A percentile compares a stretch with the other conserved stretches of the same genome.
Conservation (phyloP, 2,888 invertebrate species). For the Eustalomyia histrio region DNA sequence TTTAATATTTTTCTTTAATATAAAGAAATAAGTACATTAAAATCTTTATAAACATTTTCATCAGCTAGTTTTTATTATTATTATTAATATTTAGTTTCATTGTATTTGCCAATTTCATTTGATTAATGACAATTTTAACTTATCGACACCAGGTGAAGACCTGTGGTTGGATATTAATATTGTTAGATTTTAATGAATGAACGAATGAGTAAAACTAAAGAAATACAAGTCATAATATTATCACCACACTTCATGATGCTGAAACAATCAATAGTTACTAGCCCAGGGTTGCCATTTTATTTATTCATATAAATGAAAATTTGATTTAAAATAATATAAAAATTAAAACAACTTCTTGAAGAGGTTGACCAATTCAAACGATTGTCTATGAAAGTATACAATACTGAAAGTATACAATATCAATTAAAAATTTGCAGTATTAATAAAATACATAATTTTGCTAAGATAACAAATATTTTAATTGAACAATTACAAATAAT, state of each 20-base stretch:
- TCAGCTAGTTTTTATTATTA: neutral
- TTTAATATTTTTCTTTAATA: too few relatives aligned
- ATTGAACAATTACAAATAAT: too few relatives aligned
- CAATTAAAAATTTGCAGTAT: too few relatives aligned
- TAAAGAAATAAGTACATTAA: too few relatives aligned
- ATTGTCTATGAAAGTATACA: too few relatives aligned
- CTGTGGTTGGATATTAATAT: constrained; percentile 43
- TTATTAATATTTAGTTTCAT: constrained; percentile 22
- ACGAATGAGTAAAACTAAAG: constrained; percentile 39
- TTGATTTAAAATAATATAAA: too few relatives aligned
- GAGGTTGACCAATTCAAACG: too few relatives aligned
- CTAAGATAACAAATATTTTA: too few relatives aligned
- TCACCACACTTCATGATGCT: constrained; percentile 15
- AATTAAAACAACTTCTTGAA: too few relatives aligned
- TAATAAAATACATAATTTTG: too few relatives aligned
- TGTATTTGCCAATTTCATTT: constrained; percentile 29
- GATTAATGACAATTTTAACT: constrained; percentile 53
- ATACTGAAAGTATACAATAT: too few relatives aligned
- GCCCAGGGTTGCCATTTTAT: constrained; percentile 28
- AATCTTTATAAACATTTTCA: neutral
- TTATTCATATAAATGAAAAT: neutral
- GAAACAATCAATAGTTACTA: constrained; percentile 33
- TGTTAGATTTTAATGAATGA: constrained; percentile 48
- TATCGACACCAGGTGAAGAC: constrained; percentile 36
- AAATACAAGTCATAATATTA: constrained; percentile 45